Evolutionary conservation across 2,113 vertebrate species (phyloP).

Genomic region (Petromus typicus): DNA sequence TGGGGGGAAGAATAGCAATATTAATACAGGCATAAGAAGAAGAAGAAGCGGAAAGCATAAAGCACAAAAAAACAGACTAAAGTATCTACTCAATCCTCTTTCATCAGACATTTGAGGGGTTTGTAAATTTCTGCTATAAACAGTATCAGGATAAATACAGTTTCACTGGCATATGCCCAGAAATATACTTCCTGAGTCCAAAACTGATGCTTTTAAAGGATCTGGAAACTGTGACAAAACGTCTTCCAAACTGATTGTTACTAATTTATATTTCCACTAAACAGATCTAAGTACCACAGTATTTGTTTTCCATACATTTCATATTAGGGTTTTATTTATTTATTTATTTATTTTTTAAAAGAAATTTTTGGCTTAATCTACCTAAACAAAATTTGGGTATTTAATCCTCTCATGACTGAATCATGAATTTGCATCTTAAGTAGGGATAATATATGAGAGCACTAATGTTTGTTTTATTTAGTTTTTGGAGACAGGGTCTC

Average conservation of each 20-base stretch:
- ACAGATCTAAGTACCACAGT: neutral
- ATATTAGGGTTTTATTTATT: neutral
- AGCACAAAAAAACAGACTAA: neutral
- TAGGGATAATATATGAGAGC: neutral
- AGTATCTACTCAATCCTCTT: neutral
- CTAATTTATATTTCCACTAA: neutral
- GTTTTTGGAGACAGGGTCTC: no score
- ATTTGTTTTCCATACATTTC: neutral
- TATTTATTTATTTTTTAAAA: no score
- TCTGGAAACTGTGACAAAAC: constrained; percentile 36
- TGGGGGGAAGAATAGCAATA: neutral
- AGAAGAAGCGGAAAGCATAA: neutral
- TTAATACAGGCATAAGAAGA: neutral
- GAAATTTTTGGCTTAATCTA: neutral
- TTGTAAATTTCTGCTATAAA: constrained; percentile 27
- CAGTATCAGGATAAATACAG: constrained; percentile 1
- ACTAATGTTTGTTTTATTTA: neutral
- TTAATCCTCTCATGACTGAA: neutral
- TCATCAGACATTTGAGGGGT: neutral
- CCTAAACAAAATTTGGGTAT: neutral
- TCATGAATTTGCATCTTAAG: neutral
- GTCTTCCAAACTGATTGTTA: constrained; percentile 6
- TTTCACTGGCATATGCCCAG: constrained; percentile 42
- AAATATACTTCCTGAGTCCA: constrained; percentile 9
- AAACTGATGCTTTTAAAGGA: constrained; percentile 29